These are phyloP conservation scores for Streptopelia turtur DNA, from an alignment of 2,797 vertebrate genomes.

Conservation along the genomic window DNA sequence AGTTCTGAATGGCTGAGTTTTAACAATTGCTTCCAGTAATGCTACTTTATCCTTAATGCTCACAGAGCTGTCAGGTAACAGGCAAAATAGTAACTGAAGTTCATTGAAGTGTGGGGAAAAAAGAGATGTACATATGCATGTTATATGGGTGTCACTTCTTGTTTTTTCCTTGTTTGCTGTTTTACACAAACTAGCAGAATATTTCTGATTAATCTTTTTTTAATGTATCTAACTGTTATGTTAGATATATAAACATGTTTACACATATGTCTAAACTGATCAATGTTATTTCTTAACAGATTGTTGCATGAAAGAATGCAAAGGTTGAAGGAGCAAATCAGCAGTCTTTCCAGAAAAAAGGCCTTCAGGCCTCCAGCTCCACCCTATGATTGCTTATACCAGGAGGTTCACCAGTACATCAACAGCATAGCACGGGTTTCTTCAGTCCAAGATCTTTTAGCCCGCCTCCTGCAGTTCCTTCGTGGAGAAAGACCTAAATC, in stretches of 20 bases:
- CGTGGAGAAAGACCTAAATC: conserved; percentile 77
- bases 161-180: background rate
- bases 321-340: conserved; percentile 86
- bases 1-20: background rate
- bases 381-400: conserved; percentile 86
- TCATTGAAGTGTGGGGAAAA: background rate
- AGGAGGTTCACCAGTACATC: conserved; percentile 92
- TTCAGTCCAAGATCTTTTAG: conserved; percentile 85
- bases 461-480: conserved; percentile 84
- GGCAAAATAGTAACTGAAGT: background rate
- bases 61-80: background rate
- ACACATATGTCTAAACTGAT: background rate
- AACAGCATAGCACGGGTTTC: conserved; percentile 86
- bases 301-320: conserved; percentile 88
- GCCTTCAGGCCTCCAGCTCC: conserved; percentile 87
- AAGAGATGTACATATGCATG: background rate
- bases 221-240: accelerated
- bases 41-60: background rate
- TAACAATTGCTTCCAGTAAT: background rate
- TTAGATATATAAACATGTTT: background rate
- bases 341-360: conserved; percentile 88
- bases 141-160: background rate
- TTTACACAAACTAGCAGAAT: background rate
- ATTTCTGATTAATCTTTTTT: background rate
- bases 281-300: conserved; percentile 73